Evolutionary conservation across 1,140 invertebrate species (phyloP).

Genomic region (Anagrus nilaparvatae): DNA sequence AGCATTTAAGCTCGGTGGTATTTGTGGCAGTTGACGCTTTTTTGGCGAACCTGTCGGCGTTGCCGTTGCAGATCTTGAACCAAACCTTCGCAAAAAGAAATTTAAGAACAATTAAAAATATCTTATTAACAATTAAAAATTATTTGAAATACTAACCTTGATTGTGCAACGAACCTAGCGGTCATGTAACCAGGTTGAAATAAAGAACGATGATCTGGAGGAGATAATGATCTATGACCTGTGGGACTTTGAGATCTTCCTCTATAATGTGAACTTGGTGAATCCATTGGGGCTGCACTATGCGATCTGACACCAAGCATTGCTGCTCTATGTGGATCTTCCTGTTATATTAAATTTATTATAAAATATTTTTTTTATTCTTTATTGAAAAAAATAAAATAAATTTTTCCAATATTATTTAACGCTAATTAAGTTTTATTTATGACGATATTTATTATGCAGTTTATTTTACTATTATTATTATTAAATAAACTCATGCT

Average conservation of each 20-base stretch:
- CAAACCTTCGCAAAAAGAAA: conserved; percentile 45
- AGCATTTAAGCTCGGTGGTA: conserved; percentile 57
- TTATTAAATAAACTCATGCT: no score
- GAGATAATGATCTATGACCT: conserved; percentile 60
- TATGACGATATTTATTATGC: no score
- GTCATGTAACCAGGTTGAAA: conserved; percentile 35
- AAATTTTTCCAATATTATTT: no score
- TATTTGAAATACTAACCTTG: not conserved
- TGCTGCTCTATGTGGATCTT: conserved; percentile 41
- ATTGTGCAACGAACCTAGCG: conserved; percentile 27
- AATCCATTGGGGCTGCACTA: conserved; percentile 68
- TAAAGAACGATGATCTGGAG: conserved; percentile 59
- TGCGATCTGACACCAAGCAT: conserved; percentile 48
- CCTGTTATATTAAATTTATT: no score
- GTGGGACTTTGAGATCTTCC: conserved; percentile 54
- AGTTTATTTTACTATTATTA: no score
- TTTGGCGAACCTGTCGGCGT: conserved; percentile 92
- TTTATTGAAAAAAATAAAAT: no score
- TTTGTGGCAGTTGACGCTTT: conserved; percentile 89
- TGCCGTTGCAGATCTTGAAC: conserved; percentile 76
- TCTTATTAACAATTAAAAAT: not conserved
- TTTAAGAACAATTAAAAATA: not conserved
- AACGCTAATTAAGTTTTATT: no score
- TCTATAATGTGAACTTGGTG: conserved; percentile 47
- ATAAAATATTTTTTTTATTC: no score